Base-by-base conservation (phyloP, 2,888 invertebrate species). In the Tubulanus polymorphus region DNA sequence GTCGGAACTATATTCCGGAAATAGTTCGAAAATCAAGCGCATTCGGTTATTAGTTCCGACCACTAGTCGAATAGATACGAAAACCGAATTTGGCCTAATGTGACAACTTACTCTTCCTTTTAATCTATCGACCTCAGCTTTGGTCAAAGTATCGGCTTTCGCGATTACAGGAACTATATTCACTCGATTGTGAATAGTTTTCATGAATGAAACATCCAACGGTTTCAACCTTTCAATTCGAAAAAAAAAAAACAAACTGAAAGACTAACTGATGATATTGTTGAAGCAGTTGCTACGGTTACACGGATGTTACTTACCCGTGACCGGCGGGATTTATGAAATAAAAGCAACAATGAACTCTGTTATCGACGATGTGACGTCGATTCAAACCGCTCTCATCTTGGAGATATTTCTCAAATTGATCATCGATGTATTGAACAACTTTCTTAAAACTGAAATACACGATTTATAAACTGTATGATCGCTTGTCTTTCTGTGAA, bases 351-450 rank as follows among this genome's bases (percentile, higher is more conserved):
- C 96, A 96, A 77, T 97, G 96, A 68, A 97, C 93, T 74, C 96
- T 86, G 81, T 94, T 95, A 80, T 97, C 96, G 55, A 94, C 88
- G 68, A 97, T 96, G 79, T 96, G 94, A 63, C 94, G 87, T 48
- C 96, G 86, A 81, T 97, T 96, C 46, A 96, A 84, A 1, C 96
- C 96, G 74, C 93, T 93, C 81, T 96, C 96, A 60, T 82, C 83
- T 53, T 77, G 73, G 27, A 82, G 84, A 69, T 85, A 87, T 63
- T 85, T 84, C 62, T 80, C 79, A 81, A 94, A 97, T 79, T 96
- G 96, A 74, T 95, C 93, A 76, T 97, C 95, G 67, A 97, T 94
- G 80, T 96, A 97, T 76, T 92, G 88, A 64, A 96, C 90, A 66
- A 97, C 94, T 57, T 93, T 89, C 80, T 88, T 87, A 80, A 95